A percentile compares a stretch with the other conserved stretches of the same genome.
Conservation (phyloP, 35 echinoderm and acorn worm species). For the Anneissia japonica region DNA sequence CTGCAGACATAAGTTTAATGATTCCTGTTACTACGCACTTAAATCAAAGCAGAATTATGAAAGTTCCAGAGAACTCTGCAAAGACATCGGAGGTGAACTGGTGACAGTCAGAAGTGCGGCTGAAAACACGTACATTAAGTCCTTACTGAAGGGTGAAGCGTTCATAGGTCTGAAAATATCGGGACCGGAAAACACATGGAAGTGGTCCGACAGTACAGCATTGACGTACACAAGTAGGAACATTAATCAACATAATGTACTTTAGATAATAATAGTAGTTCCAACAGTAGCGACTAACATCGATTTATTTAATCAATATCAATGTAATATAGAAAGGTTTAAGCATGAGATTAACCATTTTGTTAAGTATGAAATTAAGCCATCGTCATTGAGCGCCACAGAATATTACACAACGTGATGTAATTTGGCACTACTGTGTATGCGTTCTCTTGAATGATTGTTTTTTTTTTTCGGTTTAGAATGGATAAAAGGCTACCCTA, state of each 20-base stretch:
- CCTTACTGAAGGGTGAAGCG: not conserved
- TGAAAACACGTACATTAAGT: not conserved
- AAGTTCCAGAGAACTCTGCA: not conserved
- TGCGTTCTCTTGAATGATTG: no score
- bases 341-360: no score
- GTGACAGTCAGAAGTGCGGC: not conserved
- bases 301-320: no score
- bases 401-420: no score
- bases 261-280: no score
- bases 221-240: not conserved
- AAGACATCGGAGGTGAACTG: not conserved
- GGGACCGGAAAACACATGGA: not conserved
- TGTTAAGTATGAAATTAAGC: no score
- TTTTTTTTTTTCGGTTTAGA: not conserved
- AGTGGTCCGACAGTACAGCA: not conserved
- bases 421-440: no score
- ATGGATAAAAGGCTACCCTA: not conserved
- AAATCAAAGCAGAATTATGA: not conserved
- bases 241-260: not conserved
- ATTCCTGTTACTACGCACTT: not conserved
- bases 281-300: no score
- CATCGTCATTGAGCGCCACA: no score
- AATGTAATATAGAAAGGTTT: no score
- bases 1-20: not conserved
- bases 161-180: not conserved